These are phyloP conservation scores for Triops longicaudatus DNA, from an alignment of 1,140 invertebrate genomes.

Conservation along the genomic window DNA sequence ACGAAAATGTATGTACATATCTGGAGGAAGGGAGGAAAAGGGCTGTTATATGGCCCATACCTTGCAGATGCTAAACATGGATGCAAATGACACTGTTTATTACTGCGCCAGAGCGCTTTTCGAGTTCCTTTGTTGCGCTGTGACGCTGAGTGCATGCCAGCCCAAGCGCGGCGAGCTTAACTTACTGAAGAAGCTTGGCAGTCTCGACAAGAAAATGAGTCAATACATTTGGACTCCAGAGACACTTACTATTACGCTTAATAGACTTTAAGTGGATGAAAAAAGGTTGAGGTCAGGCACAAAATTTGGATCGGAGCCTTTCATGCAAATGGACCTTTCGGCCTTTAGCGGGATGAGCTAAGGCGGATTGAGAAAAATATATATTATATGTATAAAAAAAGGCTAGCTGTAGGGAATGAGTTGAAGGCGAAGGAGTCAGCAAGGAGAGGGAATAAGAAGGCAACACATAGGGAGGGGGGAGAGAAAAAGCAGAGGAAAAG, in stretches of 20 bases:
- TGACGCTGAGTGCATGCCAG: not conserved
- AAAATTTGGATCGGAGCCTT: conserved; percentile 5
- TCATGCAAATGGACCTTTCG: conserved; percentile 3
- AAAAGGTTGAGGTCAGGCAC: not conserved
- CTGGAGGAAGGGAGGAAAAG: not conserved
- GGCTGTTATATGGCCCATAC: not conserved
- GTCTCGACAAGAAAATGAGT: conserved; percentile 6
- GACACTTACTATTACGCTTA: not conserved
- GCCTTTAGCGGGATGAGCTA: not conserved
- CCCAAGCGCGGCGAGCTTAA: not conserved
- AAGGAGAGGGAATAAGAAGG: not conserved
- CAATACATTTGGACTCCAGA: not conserved
- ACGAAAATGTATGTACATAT: not conserved
- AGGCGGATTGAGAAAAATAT: conserved; percentile 13
- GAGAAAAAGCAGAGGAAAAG: conserved; percentile 9
- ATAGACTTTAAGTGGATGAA: conserved; percentile 8
- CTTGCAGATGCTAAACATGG: not conserved
- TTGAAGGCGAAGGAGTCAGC: not conserved
- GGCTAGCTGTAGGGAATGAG: conserved; percentile 6
- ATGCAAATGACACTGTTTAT: conserved; percentile 12
- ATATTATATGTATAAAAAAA: conserved; percentile 17
- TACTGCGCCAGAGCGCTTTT: not conserved
- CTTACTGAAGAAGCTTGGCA: conserved; percentile 1
- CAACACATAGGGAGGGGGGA: not conserved
- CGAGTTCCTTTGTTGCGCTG: not conserved